Conservation (phyloP, 1,140 invertebrate genomes). For the Hestina assimilis region DNA sequence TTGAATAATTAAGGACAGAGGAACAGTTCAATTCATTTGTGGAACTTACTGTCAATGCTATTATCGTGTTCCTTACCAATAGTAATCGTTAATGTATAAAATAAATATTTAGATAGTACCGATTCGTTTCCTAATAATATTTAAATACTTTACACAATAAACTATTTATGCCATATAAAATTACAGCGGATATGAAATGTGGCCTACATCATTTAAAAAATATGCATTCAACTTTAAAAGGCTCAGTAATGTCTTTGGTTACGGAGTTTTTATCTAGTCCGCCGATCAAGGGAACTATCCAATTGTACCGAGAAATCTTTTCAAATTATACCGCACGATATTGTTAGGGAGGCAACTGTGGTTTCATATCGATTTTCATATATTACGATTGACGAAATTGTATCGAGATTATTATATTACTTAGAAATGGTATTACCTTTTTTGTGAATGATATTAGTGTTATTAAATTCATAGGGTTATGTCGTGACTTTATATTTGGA, state of each 20-base stretch:
- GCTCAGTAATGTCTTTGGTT: slow-evolving; percentile 50
- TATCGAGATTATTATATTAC: slow-evolving; percentile 9
- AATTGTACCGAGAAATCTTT: slow-evolving; percentile 55
- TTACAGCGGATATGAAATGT: no score
- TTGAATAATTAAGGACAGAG: no score
- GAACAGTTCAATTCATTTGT: no score
- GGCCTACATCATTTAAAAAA: background rate
- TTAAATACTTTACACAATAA: no score
- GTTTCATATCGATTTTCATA: slow-evolving; percentile 13
- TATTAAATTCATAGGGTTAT: no score
- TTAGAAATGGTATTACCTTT: background rate
- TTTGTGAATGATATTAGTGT: background rate
- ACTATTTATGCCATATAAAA: no score
- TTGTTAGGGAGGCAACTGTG: slow-evolving; percentile 13
- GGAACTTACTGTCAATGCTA: no score
- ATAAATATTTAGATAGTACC: no score
- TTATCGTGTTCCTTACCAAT: no score
- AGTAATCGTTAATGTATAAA: no score
- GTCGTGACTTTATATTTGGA: no score
- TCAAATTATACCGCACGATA: slow-evolving; percentile 36
- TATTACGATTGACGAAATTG: slow-evolving; percentile 3
- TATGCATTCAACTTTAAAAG: slow-evolving; percentile 18
- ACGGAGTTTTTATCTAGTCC: slow-evolving; percentile 49
- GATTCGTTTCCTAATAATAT: no score
- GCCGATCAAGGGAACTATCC: slow-evolving; percentile 53